phyloP scores from a whole-genome alignment of 2,888 invertebrate genomes.

The Phymatocera aterrima region DNA sequence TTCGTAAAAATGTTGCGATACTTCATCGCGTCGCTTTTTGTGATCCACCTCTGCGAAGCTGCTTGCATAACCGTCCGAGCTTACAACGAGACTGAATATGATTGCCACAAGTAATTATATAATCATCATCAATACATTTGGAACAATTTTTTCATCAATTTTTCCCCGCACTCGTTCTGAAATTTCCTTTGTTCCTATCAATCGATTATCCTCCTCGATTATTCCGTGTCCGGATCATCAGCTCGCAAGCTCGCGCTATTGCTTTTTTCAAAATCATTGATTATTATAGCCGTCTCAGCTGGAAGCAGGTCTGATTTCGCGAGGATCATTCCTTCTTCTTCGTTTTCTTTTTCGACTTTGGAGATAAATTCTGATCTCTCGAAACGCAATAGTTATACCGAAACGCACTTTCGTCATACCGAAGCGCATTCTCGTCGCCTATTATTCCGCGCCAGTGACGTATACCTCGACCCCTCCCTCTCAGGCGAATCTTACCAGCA shows the following conservation, averaged over 20 bases:
- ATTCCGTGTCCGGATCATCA: too few species aligned
- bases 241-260: too few species aligned
- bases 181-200: neutral
- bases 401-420: neutral
- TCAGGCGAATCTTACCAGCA: too few species aligned
- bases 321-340: neutral
- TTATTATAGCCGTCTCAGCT: neutral
- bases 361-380: neutral
- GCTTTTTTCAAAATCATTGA: too few species aligned
- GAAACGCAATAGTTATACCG: neutral
- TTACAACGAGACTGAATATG: neutral
- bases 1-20: neutral
- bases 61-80: neutral
- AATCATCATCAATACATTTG: neutral
- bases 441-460: neutral
- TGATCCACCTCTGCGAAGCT: neutral
- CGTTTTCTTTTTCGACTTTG: neutral
- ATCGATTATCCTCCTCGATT: too few species aligned
- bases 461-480: neutral
- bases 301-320: neutral
- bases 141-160: neutral
- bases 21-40: neutral
- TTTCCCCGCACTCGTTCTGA: neutral
- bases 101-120: constrained; percentile 31
- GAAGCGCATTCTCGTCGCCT: neutral